These are phyloP conservation scores for Pelodiscus sinensis DNA, from an alignment of 2,113 vertebrate genomes.

Conservation along the genomic window DNA sequence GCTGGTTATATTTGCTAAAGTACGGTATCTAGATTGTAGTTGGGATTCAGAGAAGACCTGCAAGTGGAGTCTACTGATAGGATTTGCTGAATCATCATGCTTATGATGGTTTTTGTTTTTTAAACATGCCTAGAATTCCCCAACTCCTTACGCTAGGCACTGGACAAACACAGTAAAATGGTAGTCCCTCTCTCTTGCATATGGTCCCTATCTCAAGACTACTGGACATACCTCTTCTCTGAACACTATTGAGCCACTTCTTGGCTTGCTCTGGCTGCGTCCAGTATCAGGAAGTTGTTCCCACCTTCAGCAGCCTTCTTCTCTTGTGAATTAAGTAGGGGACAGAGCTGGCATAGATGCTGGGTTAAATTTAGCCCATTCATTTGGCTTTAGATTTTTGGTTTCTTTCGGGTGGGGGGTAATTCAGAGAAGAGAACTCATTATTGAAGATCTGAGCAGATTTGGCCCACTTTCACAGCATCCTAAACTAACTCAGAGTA, in stretches of 20 bases:
- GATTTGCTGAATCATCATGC: background rate
- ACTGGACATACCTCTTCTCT: background rate
- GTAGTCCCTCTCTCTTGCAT: fast-evolving
- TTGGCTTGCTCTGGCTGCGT: background rate
- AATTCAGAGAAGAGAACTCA: background rate
- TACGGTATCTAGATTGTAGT: background rate
- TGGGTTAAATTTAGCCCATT: background rate
- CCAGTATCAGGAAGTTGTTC: fast-evolving
- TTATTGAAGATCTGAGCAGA: background rate
- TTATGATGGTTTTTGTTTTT: background rate
- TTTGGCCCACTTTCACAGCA: background rate
- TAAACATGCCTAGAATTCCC: background rate
- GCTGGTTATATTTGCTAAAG: too few relatives aligned
- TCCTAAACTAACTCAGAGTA: background rate
- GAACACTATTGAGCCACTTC: fast-evolving
- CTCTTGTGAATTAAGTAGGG: background rate
- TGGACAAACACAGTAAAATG: background rate
- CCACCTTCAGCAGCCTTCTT: background rate
- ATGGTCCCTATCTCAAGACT: background rate
- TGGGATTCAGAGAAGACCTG: background rate
- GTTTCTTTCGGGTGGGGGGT: fast-evolving
- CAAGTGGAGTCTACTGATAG: background rate
- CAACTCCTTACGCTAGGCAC: background rate
- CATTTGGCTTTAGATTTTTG: background rate
- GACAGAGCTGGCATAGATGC: fast-evolving